A percentile compares a stretch with the other conserved stretches of the same genome.
These are phyloP conservation scores for Noctua pronuba DNA, from an alignment of 2,888 invertebrate species.

Conservation along the genomic window DNA sequence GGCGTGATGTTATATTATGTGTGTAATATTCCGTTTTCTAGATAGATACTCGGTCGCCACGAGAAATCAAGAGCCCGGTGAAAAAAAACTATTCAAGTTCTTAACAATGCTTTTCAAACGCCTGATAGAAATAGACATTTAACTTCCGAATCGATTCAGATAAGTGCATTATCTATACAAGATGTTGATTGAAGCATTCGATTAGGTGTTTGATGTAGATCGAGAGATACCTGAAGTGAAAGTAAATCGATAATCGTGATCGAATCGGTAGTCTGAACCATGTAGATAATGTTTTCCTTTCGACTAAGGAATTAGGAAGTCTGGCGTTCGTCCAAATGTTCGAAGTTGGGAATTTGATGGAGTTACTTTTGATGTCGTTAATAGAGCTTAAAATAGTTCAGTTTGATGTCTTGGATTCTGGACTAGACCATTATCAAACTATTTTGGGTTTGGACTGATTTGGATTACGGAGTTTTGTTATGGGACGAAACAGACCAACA, in stretches of 20 bases:
- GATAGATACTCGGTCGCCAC: neutral
- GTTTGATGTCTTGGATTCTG: slow-evolving; percentile 4
- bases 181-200: slow-evolving; percentile 71
- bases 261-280: slow-evolving; percentile 51
- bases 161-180: slow-evolving; percentile 58
- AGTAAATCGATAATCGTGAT: slow-evolving; percentile 76
- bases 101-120: neutral
- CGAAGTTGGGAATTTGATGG: slow-evolving; percentile 19
- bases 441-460: neutral
- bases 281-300: slow-evolving; percentile 63
- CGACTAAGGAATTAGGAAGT: slow-evolving; percentile 49
- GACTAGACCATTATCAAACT: slow-evolving; percentile 12
- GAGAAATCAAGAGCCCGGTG: neutral
- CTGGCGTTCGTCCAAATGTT: slow-evolving; percentile 42
- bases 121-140: slow-evolving; percentile 5
- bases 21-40: neutral
- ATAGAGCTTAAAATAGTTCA: slow-evolving; percentile 22
- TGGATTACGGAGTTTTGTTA: neutral
- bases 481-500: neutral
- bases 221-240: slow-evolving; percentile 73
- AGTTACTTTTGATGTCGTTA: slow-evolving; percentile 35
- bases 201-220: slow-evolving; percentile 68
- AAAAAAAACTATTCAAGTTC: neutral
- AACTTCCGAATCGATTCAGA: slow-evolving; percentile 20
- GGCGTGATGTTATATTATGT: neutral